Conservation (phyloP, 2,797 vertebrate genomes). For the Holocentrus rufus region DNA sequence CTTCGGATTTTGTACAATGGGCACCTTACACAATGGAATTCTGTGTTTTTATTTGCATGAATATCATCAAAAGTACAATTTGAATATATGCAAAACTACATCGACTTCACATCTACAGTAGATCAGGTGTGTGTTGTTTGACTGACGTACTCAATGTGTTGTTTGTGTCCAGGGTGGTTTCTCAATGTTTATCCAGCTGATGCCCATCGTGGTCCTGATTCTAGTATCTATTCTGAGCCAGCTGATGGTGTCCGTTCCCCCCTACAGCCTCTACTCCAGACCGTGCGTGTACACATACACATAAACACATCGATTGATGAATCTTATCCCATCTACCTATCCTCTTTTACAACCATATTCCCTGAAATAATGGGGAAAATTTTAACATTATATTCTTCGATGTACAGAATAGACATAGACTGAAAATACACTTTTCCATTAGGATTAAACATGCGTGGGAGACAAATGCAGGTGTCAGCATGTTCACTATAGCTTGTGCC, state of each 20-base stretch:
- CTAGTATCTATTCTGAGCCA: constrained; percentile 97
- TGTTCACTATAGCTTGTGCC: constrained; percentile 8
- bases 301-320: not conserved
- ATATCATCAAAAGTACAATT: not conserved
- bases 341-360: not conserved
- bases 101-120: not conserved
- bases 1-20: not conserved
- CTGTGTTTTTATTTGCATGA: not conserved
- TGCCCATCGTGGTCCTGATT: constrained; percentile 96
- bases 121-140: constrained; percentile 23
- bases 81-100: not conserved
- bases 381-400: not conserved
- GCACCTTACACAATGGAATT: not conserved
- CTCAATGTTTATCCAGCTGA: constrained; percentile 97
- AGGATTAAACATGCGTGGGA: not conserved
- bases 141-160: constrained; percentile 8
- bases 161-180: constrained; percentile 90
- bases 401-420: not conserved
- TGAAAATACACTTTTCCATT: not conserved
- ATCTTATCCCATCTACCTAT: no score
- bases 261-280: constrained; percentile 94
- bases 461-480: not conserved
- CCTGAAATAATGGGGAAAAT: not conserved
- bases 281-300: constrained; percentile 81
- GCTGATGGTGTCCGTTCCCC: constrained; percentile 96